Evolutionary conservation across 2,888 invertebrate genomes (phyloP), one percentile per base, ranked within the genome.

Genomic region (Sipha maydis): DNA sequence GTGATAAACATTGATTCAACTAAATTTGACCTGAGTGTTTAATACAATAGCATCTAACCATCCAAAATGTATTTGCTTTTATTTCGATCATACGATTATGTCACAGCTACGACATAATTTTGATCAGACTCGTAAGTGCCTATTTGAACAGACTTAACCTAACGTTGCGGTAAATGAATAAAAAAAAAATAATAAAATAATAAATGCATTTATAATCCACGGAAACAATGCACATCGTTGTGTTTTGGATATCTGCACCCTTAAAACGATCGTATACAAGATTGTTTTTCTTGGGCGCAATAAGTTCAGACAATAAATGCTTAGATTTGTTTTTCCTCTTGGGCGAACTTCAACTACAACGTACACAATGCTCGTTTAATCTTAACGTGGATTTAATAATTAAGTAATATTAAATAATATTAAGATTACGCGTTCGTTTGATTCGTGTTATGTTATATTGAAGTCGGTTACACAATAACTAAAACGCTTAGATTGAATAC

Each of bases 321-420:
- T 85, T 41, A 31, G n/a, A 67, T 69, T 85, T 25, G 71, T 71
- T 85, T 85, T 69, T 78, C 28, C 71, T 9, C 69, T 85, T 28
- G 28, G 67, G 14, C 11, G 3, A 41, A 28, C 67, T 11, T 3
- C 9, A 5, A 41, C 17, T 48, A 48, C 14, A 14, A 48, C 48
- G 48, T 48, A 11, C 14, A 14, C 3, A 14, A 1, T 48, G 11
- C 1, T 0, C 48, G 0, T 61, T 61, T 61, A 61, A 21, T 61
- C 61, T 25, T 25, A 61, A 61, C 5, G 25, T 25, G 61, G 5
- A 25, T 34, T 21, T 48, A 14, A 14, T 61, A 61, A 61, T 61
- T 25, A 61, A 25, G 61, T 25, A 25, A 61, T 25, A 25, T 61
- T 5, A 21, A 21, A 5, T 25, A 61, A 61, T 61, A 25, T n/a